Evolutionary conservation across 2,113 vertebrate genomes (phyloP).

Genomic region (Labeo rohita): DNA sequence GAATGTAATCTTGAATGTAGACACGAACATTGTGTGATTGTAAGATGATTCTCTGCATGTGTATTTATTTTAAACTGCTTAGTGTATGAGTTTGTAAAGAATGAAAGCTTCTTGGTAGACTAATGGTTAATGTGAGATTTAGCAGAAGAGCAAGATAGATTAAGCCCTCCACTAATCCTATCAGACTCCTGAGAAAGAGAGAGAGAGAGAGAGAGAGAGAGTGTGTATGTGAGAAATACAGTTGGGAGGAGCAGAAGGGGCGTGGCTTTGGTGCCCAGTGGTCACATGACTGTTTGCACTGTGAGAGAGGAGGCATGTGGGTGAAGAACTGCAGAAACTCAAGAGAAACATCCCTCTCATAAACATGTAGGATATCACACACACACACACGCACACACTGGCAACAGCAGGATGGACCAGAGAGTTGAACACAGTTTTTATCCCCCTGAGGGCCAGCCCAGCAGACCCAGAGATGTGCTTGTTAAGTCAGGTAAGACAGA

Average conservation of each 20-base stretch:
- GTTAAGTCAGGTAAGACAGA: conserved; percentile 82
- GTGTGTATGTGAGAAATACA: neutral
- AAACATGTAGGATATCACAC: conserved; percentile 52
- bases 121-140: conserved; percentile 52
- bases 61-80: neutral
- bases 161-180: conserved; percentile 55
- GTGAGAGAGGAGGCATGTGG: conserved; percentile 56
- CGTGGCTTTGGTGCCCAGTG: conserved; percentile 51
- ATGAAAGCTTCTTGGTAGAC: conserved; percentile 28
- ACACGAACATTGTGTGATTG: neutral
- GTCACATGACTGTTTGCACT: conserved; percentile 70
- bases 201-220: neutral
- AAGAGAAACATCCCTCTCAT: conserved; percentile 28
- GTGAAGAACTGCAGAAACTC: conserved; percentile 57
- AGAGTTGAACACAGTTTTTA: conserved; percentile 64
- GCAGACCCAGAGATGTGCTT: conserved; percentile 78
- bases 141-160: conserved; percentile 22
- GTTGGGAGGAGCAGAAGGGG: conserved; percentile 47
- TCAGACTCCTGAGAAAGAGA: conserved; percentile 22
- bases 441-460: conserved; percentile 66
- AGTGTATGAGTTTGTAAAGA: neutral
- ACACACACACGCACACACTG: conserved; percentile 19
- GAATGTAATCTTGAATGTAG: neutral
- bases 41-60: neutral
- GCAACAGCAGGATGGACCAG: conserved; percentile 72